phyloP scores from a whole-genome alignment of 1,140 invertebrate genomes.

The Diprion similis region DNA sequence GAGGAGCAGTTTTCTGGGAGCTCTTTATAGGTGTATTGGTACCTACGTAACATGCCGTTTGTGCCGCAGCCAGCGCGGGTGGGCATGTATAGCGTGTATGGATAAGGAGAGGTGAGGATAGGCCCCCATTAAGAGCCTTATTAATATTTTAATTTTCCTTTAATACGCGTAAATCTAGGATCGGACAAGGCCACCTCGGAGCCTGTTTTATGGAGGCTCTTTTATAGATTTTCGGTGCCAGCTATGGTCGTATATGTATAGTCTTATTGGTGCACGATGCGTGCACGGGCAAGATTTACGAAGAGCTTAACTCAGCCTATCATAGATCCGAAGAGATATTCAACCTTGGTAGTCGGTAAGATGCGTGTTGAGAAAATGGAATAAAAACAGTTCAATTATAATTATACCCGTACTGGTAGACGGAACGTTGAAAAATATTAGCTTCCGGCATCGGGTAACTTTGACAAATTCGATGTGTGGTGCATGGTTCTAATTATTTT shows the following conservation, averaged over 20 bases:
- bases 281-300: not conserved
- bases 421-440: too few relatives aligned
- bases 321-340: too few relatives aligned
- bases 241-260: not conserved
- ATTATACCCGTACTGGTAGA: too few relatives aligned
- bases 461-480: too few relatives aligned
- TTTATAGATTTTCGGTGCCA: constrained; percentile 18
- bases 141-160: constrained; percentile 51
- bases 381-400: too few relatives aligned
- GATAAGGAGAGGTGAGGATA: constrained; percentile 16
- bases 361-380: too few relatives aligned
- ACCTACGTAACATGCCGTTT: too few relatives aligned
- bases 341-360: too few relatives aligned
- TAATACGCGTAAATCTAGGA: constrained; percentile 51
- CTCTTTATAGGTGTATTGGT: too few relatives aligned
- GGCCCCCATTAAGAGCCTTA: constrained; percentile 42
- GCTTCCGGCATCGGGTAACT: too few relatives aligned
- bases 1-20: not conserved
- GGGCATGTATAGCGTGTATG: not conserved
- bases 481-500: too few relatives aligned
- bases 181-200: constrained; percentile 48
- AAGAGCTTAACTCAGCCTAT: not conserved
- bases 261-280: too few relatives aligned
- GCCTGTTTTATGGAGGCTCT: constrained; percentile 41
- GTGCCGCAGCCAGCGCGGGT: not conserved